phyloP scores from a whole-genome alignment of 1,140 invertebrate genomes.

The Megalonaias nervosa region DNA sequence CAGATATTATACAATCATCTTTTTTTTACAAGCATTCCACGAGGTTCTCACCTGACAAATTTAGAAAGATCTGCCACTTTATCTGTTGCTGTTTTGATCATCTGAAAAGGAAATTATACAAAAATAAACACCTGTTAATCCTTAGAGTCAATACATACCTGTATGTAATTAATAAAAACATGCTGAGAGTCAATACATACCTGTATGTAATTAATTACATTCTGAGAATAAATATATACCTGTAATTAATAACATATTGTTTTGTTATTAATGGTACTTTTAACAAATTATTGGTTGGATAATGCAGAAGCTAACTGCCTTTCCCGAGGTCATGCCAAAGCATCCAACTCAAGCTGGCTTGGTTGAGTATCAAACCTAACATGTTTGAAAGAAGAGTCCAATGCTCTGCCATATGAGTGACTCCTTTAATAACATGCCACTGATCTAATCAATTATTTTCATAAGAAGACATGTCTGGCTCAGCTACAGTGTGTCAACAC shows the following conservation, averaged over 20 bases:
- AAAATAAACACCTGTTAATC: not conserved
- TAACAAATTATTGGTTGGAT: no score
- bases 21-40: not conserved
- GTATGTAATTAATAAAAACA: no score
- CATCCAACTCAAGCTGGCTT: not conserved
- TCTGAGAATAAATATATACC: not conserved
- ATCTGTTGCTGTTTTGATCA: slow-evolving; percentile 65
- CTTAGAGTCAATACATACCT: not conserved
- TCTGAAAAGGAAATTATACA: slow-evolving; percentile 42
- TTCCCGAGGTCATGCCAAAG: no score
- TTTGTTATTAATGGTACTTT: not conserved
- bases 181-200: not conserved
- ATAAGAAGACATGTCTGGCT: no score
- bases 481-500: no score
- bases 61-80: slow-evolving; percentile 60
- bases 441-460: no score
- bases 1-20: not conserved
- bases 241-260: not conserved
- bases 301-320: no score
- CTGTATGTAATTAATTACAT: not conserved
- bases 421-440: no score
- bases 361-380: no score
- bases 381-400: no score
- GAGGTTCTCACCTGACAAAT: slow-evolving; percentile 58
- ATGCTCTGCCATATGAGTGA: no score